Evolutionary conservation across 2,113 vertebrate species (phyloP).

Genomic region (Tinamus guttatus): DNA sequence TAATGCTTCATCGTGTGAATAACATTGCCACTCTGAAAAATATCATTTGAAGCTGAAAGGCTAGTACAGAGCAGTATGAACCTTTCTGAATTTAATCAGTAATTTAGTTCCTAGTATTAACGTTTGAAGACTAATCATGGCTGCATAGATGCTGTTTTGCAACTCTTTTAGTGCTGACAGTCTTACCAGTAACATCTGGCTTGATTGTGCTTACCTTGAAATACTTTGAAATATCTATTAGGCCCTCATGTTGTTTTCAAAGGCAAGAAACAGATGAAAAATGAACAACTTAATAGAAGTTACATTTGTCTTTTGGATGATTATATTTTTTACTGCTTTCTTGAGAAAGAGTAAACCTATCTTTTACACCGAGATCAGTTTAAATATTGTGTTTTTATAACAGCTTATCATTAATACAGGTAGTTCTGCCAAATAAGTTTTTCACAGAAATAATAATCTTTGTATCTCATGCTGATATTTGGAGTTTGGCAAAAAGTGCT

Average conservation of each 20-base stretch:
- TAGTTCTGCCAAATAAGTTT: neutral
- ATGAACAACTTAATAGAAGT: neutral
- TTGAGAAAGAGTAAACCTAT: neutral
- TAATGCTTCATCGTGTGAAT: neutral
- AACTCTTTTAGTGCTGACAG: conserved; percentile 21
- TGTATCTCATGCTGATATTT: neutral
- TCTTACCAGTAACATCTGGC: conserved; percentile 22
- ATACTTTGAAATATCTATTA: neutral
- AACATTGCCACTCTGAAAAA: neutral
- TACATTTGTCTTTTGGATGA: neutral
- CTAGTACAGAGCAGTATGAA: neutral
- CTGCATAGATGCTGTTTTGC: neutral
- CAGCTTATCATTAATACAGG: neutral
- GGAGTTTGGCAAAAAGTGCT: neutral
- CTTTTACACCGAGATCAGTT: neutral
- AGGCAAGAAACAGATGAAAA: neutral
- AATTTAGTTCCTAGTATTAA: conserved; percentile 15
- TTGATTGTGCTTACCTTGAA: neutral
- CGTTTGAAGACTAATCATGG: neutral
- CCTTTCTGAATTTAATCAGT: neutral
- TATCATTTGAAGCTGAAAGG: conserved; percentile 1
- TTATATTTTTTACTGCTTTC: neutral
- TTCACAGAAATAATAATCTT: neutral
- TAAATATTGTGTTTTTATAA: neutral
- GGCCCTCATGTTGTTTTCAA: neutral